phyloP scores from a whole-genome alignment of 1,140 invertebrate species.

The Pristionchus pacificus region DNA sequence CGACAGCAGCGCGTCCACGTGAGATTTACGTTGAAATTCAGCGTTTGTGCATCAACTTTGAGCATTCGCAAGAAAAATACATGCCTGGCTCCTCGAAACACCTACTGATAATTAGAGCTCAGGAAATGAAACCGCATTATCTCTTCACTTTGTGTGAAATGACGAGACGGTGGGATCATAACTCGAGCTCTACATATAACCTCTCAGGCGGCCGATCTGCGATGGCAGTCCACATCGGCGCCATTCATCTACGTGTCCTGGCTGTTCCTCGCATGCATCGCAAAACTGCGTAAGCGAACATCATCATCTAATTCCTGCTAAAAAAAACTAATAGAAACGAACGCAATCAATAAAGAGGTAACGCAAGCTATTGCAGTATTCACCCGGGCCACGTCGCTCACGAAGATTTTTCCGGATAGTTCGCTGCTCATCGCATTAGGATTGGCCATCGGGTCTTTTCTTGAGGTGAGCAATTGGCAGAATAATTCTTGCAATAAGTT shows the following conservation, averaged over 20 bases:
- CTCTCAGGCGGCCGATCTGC: constrained; percentile 37
- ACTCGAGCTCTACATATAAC: not conserved
- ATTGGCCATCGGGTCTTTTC: constrained; percentile 15
- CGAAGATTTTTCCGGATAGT: constrained; percentile 50
- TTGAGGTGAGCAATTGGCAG: constrained; percentile 1
- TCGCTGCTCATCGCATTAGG: constrained; percentile 39
- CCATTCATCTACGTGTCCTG: constrained; percentile 44
- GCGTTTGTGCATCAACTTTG: not conserved
- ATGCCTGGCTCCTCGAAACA: too few species aligned
- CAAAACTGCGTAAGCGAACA: constrained; percentile 43
- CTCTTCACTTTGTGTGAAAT: not conserved
- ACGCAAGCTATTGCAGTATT: constrained; percentile 42
- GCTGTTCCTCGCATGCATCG: constrained; percentile 47
- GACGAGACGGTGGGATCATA: not conserved
- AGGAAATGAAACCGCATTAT: too few species aligned
- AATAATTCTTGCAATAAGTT: not conserved
- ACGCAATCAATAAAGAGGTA: not conserved
- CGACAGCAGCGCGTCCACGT: too few species aligned
- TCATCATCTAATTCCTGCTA: not conserved
- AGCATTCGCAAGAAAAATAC: too few species aligned
- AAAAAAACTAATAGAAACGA: not conserved
- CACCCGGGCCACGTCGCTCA: constrained; percentile 45
- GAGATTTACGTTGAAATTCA: not conserved
- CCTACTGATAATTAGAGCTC: too few species aligned
- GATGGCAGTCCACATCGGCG: constrained; percentile 41